phyloP scores from a whole-genome alignment of 2,888 invertebrate genomes.

The Dendrolimus pini region DNA sequence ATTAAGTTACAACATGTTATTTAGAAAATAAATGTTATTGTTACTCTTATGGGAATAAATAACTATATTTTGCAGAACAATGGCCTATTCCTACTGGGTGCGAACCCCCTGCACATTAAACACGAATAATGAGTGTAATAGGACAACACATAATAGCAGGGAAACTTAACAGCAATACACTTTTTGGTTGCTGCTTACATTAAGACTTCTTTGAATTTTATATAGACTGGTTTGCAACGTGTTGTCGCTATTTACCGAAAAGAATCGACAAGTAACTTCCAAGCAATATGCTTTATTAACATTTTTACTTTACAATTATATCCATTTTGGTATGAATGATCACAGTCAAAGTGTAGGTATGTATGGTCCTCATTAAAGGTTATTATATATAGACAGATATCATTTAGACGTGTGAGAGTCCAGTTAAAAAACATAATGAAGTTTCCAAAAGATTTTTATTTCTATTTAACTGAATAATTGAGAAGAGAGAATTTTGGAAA shows the following conservation, averaged over 20 bases:
- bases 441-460: too few species aligned
- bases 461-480: too few species aligned
- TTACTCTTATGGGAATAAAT: constrained; percentile 49
- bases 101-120: constrained; percentile 35
- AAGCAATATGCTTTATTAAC: neutral
- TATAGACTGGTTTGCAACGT: neutral
- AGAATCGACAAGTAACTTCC: neutral
- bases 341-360: too few species aligned
- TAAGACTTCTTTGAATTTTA: neutral
- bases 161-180: neutral
- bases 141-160: neutral
- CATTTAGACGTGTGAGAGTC: too few species aligned
- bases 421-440: too few species aligned
- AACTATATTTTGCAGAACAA: constrained; percentile 63
- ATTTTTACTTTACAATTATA: neutral
- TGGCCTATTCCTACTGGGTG: constrained; percentile 40
- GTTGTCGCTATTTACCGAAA: neutral
- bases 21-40: neutral
- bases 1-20: neutral
- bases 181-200: neutral
- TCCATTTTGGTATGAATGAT: too few species aligned
- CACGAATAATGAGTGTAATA: neutral
- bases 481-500: too few species aligned
- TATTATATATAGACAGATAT: too few species aligned
- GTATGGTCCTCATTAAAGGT: too few species aligned